Evolutionary conservation across 1,140 invertebrate genomes (phyloP).

Genomic region (Lucilia sericata): DNA sequence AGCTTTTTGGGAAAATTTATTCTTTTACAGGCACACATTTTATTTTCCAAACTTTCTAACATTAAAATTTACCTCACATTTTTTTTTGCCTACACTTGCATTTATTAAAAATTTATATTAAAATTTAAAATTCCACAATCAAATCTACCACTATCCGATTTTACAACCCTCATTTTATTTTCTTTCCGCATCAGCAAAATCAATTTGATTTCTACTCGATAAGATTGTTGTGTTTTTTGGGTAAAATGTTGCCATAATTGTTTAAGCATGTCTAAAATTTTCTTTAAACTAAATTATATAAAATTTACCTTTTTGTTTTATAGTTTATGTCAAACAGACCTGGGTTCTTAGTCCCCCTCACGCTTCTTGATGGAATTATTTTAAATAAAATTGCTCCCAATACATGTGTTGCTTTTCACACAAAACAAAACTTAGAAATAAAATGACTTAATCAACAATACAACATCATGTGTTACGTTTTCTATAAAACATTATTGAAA

Average conservation of each 20-base stretch:
- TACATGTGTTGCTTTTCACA: slow-evolving; percentile 34
- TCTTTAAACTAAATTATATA: slow-evolving; percentile 19
- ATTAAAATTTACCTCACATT: too few species aligned
- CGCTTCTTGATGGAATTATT: not conserved
- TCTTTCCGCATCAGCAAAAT: too few species aligned
- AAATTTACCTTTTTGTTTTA: not conserved
- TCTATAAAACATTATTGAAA: not conserved
- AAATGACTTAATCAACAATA: slow-evolving; percentile 28
- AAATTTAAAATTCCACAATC: too few species aligned
- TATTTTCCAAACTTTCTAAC: too few species aligned
- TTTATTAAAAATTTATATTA: too few species aligned
- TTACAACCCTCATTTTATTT: too few species aligned
- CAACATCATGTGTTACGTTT: slow-evolving; percentile 30
- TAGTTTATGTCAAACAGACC: not conserved
- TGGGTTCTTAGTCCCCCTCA: not conserved
- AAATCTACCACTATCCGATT: too few species aligned
- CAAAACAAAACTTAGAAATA: not conserved
- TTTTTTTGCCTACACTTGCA: too few species aligned
- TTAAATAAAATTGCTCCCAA: not conserved
- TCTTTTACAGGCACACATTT: too few species aligned
- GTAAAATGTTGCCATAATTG: slow-evolving; percentile 30
- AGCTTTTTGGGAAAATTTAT: too few species aligned
- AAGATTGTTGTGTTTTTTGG: not conserved
- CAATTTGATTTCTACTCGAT: too few species aligned
- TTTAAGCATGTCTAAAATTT: slow-evolving; percentile 38